Conservation (phyloP, 2,797 vertebrate genomes). For the Crocidura indochinensis region DNA sequence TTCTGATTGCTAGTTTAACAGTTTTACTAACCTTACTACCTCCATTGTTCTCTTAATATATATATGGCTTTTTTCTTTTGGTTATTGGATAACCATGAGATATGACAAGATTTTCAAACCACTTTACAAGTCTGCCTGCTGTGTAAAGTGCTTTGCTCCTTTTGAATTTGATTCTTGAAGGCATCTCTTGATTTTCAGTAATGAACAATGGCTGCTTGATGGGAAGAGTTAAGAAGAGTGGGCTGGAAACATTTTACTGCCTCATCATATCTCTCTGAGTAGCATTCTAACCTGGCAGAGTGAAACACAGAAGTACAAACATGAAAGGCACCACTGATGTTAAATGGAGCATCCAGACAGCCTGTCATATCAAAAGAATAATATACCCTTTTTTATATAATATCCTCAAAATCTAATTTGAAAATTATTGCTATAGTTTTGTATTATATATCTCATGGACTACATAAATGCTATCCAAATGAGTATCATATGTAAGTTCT, state of each 20-base stretch:
- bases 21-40: constrained; percentile 76
- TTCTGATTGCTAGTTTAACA: constrained; percentile 79
- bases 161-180: constrained; percentile 75
- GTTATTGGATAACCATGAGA: no score
- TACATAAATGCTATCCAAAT: background rate
- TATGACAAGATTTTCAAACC: constrained; percentile 76
- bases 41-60: constrained; percentile 84
- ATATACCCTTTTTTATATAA: background rate
- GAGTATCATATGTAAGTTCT: background rate
- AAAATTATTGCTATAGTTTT: background rate
- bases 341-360: background rate
- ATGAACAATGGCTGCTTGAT: constrained; percentile 76
- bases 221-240: constrained; percentile 39
- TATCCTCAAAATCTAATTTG: background rate
- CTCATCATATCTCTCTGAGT: background rate
- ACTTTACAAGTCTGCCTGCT: constrained; percentile 66
- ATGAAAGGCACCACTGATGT: background rate
- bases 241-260: constrained; percentile 50
- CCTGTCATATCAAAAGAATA: background rate
- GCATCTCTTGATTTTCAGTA: constrained; percentile 69
- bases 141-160: constrained; percentile 61
- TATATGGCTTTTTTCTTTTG: no score
- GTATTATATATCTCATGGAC: background rate
- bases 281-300: constrained; percentile 8
- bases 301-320: background rate